These are phyloP conservation scores for Apamea epomidion DNA, from an alignment of 2,888 invertebrate genomes.

Conservation along the genomic window DNA sequence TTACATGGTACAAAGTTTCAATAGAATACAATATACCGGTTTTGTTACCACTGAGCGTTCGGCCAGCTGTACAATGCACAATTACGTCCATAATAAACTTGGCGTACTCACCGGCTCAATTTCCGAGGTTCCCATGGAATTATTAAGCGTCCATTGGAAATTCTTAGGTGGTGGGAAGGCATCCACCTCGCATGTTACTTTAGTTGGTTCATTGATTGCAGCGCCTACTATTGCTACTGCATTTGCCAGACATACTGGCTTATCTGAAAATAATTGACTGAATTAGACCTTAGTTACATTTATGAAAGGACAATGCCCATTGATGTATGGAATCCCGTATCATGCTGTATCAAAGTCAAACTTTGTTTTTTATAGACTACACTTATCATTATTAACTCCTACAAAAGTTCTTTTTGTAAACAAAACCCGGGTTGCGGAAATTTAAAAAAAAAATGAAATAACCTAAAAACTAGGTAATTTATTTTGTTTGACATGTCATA, in stretches of 20 bases:
- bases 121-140: constrained; percentile 95
- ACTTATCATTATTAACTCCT: too few species aligned
- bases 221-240: constrained; percentile 95
- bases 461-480: too few species aligned
- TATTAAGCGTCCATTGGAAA: constrained; percentile 97
- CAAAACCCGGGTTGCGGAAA: too few species aligned
- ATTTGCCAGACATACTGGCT: constrained; percentile 94
- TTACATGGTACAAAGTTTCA: not conserved
- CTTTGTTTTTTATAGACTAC: too few species aligned
- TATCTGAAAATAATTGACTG: constrained; percentile 90
- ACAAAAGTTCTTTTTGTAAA: too few species aligned
- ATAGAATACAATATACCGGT: not conserved
- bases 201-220: constrained; percentile 94
- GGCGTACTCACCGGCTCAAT: constrained; percentile 86
- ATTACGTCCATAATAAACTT: constrained; percentile 32
- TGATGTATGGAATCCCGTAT: too few species aligned
- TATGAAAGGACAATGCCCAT: not conserved
- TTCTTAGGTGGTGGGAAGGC: constrained; percentile 95
- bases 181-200: constrained; percentile 95
- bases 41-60: not conserved
- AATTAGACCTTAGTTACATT: not conserved
- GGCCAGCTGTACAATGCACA: constrained; percentile 33
- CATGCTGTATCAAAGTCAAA: too few species aligned
- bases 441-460: too few species aligned
- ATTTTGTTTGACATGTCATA: too few species aligned